phyloP scores from a whole-genome alignment of 1,140 invertebrate species.

The Hydropsyche tenuis region DNA sequence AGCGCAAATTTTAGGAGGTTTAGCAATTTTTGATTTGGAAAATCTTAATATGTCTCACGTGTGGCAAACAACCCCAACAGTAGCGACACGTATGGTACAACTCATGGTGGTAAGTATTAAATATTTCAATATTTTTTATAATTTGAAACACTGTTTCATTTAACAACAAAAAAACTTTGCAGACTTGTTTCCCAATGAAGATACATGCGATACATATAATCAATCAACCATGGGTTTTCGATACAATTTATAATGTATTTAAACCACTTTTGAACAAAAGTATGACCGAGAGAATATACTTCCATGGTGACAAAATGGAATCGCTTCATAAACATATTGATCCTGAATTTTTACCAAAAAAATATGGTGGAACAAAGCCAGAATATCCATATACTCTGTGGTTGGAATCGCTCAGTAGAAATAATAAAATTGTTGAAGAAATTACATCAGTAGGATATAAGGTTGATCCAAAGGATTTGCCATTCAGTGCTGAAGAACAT shows the following conservation, averaged over 20 bases:
- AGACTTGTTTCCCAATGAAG: slow-evolving; percentile 76
- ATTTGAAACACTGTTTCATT: too few species aligned
- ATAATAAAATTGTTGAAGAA: slow-evolving; percentile 68
- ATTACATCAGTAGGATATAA: slow-evolving; percentile 69
- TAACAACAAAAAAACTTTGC: slow-evolving; percentile 49
- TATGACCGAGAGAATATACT: slow-evolving; percentile 75
- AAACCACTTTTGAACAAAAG: slow-evolving; percentile 73
- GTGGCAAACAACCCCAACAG: slow-evolving; percentile 73
- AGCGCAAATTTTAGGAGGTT: slow-evolving; percentile 77
- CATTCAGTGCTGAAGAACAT: neutral
- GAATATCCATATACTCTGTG: slow-evolving; percentile 76
- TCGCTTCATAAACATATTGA: slow-evolving; percentile 78
- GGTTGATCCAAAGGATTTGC: slow-evolving; percentile 51
- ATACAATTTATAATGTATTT: slow-evolving; percentile 77
- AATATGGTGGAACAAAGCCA: slow-evolving; percentile 73
- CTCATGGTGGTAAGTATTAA: slow-evolving; percentile 68
- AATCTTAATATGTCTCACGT: slow-evolving; percentile 73
- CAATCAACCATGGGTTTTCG: slow-evolving; percentile 81
- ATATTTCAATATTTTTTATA: slow-evolving; percentile 16
- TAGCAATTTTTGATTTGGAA: slow-evolving; percentile 77
- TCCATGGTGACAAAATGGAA: slow-evolving; percentile 77
- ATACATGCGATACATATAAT: slow-evolving; percentile 79
- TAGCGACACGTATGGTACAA: slow-evolving; percentile 70
- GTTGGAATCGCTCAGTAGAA: slow-evolving; percentile 69
- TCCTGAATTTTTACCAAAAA: slow-evolving; percentile 73